Conservation (phyloP, 2,888 invertebrate genomes). For the Dasypolia templi region DNA sequence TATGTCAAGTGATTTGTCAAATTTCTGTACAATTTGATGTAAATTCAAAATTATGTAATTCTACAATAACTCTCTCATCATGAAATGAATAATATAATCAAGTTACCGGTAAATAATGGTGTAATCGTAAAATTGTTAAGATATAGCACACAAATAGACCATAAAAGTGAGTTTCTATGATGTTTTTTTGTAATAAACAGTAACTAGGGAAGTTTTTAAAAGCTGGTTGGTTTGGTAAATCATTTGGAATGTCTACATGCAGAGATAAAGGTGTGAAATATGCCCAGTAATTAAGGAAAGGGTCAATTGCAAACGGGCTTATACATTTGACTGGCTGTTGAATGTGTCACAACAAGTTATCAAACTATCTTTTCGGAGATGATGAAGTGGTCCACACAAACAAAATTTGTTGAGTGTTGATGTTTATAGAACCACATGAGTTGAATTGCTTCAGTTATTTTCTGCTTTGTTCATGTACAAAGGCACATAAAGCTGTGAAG, state of each 20-base stretch:
- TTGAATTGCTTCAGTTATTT: not conserved
- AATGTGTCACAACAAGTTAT: not conserved
- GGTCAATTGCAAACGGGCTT: not conserved
- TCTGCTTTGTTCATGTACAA: not conserved
- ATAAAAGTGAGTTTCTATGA: conserved; percentile 74
- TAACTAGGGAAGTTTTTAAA: conserved; percentile 47
- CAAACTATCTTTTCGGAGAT: not conserved
- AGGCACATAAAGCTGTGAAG: too few relatives aligned
- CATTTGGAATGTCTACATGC: conserved; percentile 6
- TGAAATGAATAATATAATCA: conserved; percentile 78
- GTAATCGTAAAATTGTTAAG: conserved; percentile 67
- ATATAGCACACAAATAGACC: conserved; percentile 65
- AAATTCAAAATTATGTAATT: conserved; percentile 52
- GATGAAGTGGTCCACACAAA: not conserved
- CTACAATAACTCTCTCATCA: conserved; percentile 65
- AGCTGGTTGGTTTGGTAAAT: conserved; percentile 73
- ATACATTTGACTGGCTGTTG: not conserved
- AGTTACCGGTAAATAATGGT: conserved; percentile 64
- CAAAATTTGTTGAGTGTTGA: not conserved
- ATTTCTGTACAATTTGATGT: conserved; percentile 25
- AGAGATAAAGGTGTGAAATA: not conserved
- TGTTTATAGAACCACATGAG: not conserved
- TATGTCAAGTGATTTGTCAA: conserved; percentile 50
- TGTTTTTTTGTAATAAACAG: conserved; percentile 17
- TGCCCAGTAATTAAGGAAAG: not conserved